Percentiles rank a stretch among this genome's conserved stretches.
Evolutionary conservation across 2,797 vertebrate species (phyloP).

Genomic region (Chaenodraco wilsoni): DNA sequence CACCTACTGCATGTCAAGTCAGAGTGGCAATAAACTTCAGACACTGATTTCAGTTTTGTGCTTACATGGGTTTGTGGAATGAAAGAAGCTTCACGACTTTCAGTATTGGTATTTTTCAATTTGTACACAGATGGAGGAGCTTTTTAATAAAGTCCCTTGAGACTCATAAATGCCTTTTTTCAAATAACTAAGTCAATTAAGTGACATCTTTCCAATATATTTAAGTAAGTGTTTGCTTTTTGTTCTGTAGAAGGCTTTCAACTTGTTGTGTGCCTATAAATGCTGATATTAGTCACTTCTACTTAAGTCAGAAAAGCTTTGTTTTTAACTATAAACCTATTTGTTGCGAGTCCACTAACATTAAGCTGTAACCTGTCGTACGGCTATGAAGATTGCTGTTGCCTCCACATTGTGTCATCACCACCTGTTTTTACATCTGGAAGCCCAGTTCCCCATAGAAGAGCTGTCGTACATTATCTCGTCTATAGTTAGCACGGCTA

Average conservation of each 20-base stretch:
- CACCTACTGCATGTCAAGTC: slow-evolving; percentile 57
- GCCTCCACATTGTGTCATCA: slow-evolving; percentile 45
- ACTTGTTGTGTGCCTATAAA: not conserved
- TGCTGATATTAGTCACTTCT: not conserved
- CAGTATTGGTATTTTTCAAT: not conserved
- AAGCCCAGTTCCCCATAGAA: slow-evolving; percentile 57
- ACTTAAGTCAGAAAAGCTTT: not conserved
- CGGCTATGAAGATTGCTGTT: slow-evolving; percentile 22
- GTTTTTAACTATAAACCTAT: not conserved
- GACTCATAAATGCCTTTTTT: not conserved
- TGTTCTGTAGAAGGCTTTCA: not conserved
- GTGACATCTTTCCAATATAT: not conserved
- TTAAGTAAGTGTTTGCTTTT: not conserved
- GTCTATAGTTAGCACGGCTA: slow-evolving; percentile 75
- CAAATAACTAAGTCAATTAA: not conserved
- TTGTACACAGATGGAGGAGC: not conserved
- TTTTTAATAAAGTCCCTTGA: not conserved
- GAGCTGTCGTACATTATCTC: slow-evolving; percentile 67
- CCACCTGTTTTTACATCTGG: slow-evolving; percentile 71
- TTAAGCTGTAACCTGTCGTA: slow-evolving; percentile 7
- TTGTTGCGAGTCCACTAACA: not conserved
- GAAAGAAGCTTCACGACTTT: not conserved
- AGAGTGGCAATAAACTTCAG: slow-evolving; percentile 21
- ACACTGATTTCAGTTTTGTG: not conserved
- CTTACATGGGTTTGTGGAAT: not conserved